Percentiles rank a stretch among this genome's conserved stretches.
These are phyloP conservation scores for Netelia virgata DNA, from an alignment of 2,888 invertebrate genomes.

Conservation along the genomic window DNA sequence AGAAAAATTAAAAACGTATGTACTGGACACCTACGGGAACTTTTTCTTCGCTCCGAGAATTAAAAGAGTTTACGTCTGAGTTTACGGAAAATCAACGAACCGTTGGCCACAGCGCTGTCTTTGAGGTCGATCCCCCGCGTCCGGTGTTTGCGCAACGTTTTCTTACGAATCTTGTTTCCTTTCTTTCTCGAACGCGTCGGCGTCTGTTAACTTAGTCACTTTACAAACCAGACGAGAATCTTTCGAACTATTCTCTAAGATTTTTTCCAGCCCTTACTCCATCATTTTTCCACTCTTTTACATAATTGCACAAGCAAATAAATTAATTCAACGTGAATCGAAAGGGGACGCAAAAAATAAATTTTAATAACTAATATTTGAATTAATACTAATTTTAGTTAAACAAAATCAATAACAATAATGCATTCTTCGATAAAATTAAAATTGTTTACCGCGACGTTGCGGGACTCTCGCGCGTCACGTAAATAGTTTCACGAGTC, in stretches of 20 bases:
- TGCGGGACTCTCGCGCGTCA: not conserved
- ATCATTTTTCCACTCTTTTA: not conserved
- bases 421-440: not conserved
- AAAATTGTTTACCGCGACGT: not conserved
- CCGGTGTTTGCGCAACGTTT: conserved; percentile 54
- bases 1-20: too few relatives aligned
- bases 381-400: too few relatives aligned
- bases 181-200: conserved; percentile 24
- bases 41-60: too few relatives aligned
- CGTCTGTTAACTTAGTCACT: conserved; percentile 12
- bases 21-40: too few relatives aligned
- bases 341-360: too few relatives aligned
- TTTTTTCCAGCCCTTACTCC: not conserved
- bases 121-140: too few relatives aligned
- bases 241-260: not conserved
- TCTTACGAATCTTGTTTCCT: conserved; percentile 9
- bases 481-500: not conserved
- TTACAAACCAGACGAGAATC: not conserved
- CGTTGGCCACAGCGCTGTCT: not conserved
- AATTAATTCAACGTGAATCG: too few relatives aligned
- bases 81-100: not conserved
- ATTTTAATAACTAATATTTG: too few relatives aligned
- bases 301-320: too few relatives aligned
- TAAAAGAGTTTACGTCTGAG: not conserved
- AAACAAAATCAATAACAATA: too few relatives aligned